phyloP scores from a whole-genome alignment of 2,113 vertebrate species.

The Pithys albifrons region DNA sequence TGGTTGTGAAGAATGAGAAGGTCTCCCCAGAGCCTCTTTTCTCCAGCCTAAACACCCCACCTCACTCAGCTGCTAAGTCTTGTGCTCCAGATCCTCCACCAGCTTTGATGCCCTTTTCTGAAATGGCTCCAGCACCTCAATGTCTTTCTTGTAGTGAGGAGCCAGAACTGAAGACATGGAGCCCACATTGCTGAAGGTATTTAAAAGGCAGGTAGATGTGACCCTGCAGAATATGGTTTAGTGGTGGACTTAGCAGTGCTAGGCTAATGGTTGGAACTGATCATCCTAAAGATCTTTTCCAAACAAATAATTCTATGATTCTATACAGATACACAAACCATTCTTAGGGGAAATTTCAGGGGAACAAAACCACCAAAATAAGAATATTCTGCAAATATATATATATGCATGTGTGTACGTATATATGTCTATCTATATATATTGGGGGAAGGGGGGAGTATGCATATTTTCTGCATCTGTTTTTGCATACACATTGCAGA shows the following conservation, averaged over 20 bases:
- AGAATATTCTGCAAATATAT: not conserved
- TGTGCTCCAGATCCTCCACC: not conserved
- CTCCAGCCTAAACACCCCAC: not conserved
- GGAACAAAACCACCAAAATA: not conserved
- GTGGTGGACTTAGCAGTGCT: not conserved
- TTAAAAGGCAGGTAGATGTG: not conserved
- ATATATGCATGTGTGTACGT: rapidly evolving
- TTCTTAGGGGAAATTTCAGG: not conserved
- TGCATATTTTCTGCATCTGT: not conserved
- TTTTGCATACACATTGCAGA: not conserved
- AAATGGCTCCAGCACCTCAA: not conserved
- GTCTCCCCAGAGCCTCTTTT: not conserved
- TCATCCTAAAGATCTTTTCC: not conserved
- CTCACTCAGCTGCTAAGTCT: not conserved
- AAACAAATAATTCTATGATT: not conserved
- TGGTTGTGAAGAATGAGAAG: not conserved
- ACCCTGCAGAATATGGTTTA: not conserved
- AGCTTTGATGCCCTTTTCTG: not conserved
- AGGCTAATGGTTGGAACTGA: not conserved
- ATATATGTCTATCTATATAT: rapidly evolving
- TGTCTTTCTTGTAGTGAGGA: not conserved
- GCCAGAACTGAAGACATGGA: not conserved
- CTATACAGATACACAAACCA: rapidly evolving
- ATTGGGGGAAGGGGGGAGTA: not conserved
- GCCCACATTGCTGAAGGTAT: not conserved